These are phyloP conservation scores for Meandrina meandrites DNA, from an alignment of 92 coral and sea anemone genomes.

Conservation along the genomic window DNA sequence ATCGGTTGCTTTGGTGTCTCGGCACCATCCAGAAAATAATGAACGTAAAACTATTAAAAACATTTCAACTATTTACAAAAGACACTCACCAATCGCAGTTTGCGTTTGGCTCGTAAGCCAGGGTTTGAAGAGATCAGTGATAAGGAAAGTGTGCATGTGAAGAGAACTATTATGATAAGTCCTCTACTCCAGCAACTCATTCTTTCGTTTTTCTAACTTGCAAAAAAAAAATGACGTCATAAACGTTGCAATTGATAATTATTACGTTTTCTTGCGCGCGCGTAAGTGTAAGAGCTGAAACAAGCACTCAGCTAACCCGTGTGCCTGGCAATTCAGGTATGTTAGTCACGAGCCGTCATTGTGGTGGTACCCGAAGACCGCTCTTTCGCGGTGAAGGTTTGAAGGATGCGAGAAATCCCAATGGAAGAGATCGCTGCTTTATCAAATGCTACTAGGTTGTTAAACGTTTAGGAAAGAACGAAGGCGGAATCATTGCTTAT, in stretches of 20 bases:
- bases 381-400: no score
- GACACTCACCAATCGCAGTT: constrained; percentile 10
- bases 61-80: not conserved
- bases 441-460: no score
- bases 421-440: no score
- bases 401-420: no score
- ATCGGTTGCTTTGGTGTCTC: not conserved
- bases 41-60: not conserved
- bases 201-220: not conserved
- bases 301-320: no score
- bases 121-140: not conserved
- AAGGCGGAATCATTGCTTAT: no score
- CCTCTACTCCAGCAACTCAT: constrained; percentile 13
- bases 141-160: not conserved
- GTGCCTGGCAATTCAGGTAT: no score
- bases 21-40: not conserved
- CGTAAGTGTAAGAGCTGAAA: not conserved
- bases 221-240: constrained; percentile 18
- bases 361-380: no score
- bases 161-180: not conserved
- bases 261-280: constrained; percentile 5
- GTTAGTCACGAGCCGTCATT: no score
- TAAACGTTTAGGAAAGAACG: no score
- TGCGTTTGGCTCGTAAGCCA: not conserved
- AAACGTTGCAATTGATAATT: not conserved